These are phyloP conservation scores for Galemys pyrenaicus DNA, from an alignment of 2,113 vertebrate genomes.

Conservation along the genomic window DNA sequence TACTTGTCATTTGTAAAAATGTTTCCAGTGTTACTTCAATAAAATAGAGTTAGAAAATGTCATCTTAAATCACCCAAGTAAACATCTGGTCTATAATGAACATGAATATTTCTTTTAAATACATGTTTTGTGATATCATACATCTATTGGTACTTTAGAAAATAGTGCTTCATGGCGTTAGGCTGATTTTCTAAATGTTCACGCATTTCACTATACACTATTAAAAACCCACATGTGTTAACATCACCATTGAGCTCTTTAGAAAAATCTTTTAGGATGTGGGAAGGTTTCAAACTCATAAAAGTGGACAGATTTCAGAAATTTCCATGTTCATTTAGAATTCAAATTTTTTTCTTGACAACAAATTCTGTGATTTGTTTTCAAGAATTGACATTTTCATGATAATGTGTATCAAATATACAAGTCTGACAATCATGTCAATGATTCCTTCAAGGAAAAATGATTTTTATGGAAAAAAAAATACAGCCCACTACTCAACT, in stretches of 20 bases:
- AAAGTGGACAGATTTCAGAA: not conserved
- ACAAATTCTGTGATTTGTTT: not conserved
- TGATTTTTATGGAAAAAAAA: not conserved
- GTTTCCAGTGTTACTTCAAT: too few species aligned
- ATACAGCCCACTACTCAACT: not conserved
- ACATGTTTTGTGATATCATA: not conserved
- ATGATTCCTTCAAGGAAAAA: not conserved
- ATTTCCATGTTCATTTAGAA: not conserved
- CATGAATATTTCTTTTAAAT: not conserved
- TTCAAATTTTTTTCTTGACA: not conserved
- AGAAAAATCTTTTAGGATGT: not conserved
- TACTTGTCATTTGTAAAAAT: too few species aligned
- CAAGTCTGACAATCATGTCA: not conserved
- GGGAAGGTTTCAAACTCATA: not conserved
- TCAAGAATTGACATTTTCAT: not conserved
- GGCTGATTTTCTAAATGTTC: not conserved
- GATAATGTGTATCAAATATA: not conserved
- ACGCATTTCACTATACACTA: not conserved
- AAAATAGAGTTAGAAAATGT: too few species aligned
- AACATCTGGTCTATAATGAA: not conserved
- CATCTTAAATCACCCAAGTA: not conserved
- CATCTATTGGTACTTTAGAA: not conserved
- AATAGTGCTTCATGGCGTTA: not conserved
- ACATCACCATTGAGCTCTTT: not conserved
- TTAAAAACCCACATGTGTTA: not conserved